Evolutionary conservation across 2,888 invertebrate species (phyloP).

Genomic region (Stenodera caucasica): DNA sequence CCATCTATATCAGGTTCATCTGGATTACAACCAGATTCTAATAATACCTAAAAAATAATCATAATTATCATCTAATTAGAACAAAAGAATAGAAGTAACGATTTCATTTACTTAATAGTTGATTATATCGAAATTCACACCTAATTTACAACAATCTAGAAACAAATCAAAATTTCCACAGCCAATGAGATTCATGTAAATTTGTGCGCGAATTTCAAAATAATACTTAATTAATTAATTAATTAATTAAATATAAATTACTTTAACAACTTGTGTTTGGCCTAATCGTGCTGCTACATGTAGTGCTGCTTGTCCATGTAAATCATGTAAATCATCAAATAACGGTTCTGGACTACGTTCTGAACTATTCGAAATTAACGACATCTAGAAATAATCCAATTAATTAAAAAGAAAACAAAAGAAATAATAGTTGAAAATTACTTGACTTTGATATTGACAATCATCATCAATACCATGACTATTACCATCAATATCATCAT

Average conservation of each 20-base stretch:
- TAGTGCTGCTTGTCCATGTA: constrained; percentile 82
- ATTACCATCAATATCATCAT: too few relatives aligned
- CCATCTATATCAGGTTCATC: constrained; percentile 83
- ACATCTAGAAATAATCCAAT: constrained; percentile 41
- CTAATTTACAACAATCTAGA: too few relatives aligned
- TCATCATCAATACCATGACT: constrained; percentile 54
- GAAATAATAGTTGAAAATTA: constrained; percentile 29
- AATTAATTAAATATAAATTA: too few relatives aligned
- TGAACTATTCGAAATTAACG: constrained; percentile 52
- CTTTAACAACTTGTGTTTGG: constrained; percentile 70
- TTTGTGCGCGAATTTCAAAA: neutral
- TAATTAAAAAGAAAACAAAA: too few relatives aligned
- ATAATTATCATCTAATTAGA: constrained; percentile 1
- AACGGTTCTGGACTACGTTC: constrained; percentile 57
- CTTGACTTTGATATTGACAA: constrained; percentile 55
- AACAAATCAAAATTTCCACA: too few relatives aligned
- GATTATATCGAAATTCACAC: too few relatives aligned
- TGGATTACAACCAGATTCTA: constrained; percentile 68
- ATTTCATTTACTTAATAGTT: too few relatives aligned
- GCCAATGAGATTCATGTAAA: too few relatives aligned
- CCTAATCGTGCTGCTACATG: constrained; percentile 84
- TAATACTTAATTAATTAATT: too few relatives aligned
- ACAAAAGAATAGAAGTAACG: too few relatives aligned
- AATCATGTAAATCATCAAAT: constrained; percentile 65
- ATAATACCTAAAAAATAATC: constrained; percentile 48